Evolutionary conservation across 2,888 invertebrate species (phyloP), one percentile per base, ranked within the genome.

Genomic region (Coelinius sp.): DNA sequence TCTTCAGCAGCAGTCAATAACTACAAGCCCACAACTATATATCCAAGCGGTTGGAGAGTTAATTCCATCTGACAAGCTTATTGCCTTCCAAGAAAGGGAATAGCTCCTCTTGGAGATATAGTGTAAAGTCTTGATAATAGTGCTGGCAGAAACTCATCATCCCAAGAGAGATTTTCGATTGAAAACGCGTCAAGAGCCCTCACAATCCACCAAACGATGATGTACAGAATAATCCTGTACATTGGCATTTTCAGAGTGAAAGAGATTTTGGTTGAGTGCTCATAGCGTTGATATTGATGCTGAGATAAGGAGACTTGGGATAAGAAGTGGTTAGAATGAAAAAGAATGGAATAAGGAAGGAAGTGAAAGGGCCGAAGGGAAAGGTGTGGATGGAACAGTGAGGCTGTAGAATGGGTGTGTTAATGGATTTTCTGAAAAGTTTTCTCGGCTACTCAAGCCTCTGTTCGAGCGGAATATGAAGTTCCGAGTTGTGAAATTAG

Each of bases 351-450:
- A 59, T 59, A 17, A 31, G 59, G 59, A 59, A 59, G 59, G 31
- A 66, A 70, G 38, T 17, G 20, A 46, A 56, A 8, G 68, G 64
- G 27, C 12, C 35, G 35, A 35, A 10, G 35, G 35, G 22, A 59
- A 52, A 10, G 66, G 62, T 25, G 52, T 27, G 25, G 27, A 49
- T n/a, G n/a, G 59, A 59, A 25, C 2, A 53, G 25, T 63, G 69
- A 63, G 68, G 62, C 41, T 73, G 59, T 71, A 64, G 68, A 24
- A 35, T 69, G 70, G 73, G 73, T 76, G 75, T 74, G 78, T 78
- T 83, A 84, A 84, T 83, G 82, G 82, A 83, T 82, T 83, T n/a
- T 81, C 80, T 80, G 77, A 78, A 81, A 83, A 83, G 79, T 84
- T 84, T 78, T 76, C 78, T n/a, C 77, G 74, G 73, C 73, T 76